phyloP scores from a whole-genome alignment of 2,113 vertebrate species.

The Perognathus longimembris region DNA sequence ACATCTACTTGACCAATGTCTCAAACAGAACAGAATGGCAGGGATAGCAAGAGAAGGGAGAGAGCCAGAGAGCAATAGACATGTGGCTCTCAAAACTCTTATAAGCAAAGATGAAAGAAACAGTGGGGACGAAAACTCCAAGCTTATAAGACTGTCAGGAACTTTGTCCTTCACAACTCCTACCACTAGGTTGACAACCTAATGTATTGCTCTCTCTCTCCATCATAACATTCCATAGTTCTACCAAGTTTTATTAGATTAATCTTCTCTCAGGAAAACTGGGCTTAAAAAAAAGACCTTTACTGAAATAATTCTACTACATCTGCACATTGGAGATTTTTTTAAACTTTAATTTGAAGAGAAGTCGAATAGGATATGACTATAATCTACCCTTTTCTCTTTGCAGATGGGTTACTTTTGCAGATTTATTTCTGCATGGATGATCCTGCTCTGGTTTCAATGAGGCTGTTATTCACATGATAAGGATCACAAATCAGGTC shows the following conservation, averaged over 20 bases:
- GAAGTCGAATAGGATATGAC: not conserved
- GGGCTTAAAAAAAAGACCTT: constrained; percentile 32
- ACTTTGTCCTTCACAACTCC: not conserved
- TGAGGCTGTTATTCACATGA: not conserved
- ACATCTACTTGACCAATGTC: constrained; percentile 1
- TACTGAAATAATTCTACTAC: constrained; percentile 22
- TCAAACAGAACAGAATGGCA: not conserved
- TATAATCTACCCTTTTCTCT: not conserved
- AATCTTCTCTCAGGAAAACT: not conserved
- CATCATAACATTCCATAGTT: constrained; percentile 16
- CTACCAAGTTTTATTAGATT: constrained; percentile 42
- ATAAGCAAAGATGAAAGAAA: constrained; percentile 32
- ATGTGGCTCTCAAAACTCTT: constrained; percentile 27
- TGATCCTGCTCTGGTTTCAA: not conserved
- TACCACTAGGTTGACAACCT: not conserved
- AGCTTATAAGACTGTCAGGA: constrained; percentile 14
- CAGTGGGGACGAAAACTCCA: not conserved
- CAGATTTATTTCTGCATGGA: not conserved
- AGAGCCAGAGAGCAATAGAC: not conserved
- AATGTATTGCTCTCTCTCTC: not conserved
- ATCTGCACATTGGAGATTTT: not conserved
- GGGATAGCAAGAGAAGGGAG: not conserved
- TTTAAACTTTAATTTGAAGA: constrained; percentile 11
- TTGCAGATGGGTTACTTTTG: not conserved
- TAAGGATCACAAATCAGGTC: not conserved